Evolutionary conservation across 2,888 invertebrate genomes (phyloP), one percentile per base, ranked within the genome.

Genomic region (Drosophila eohydei): DNA sequence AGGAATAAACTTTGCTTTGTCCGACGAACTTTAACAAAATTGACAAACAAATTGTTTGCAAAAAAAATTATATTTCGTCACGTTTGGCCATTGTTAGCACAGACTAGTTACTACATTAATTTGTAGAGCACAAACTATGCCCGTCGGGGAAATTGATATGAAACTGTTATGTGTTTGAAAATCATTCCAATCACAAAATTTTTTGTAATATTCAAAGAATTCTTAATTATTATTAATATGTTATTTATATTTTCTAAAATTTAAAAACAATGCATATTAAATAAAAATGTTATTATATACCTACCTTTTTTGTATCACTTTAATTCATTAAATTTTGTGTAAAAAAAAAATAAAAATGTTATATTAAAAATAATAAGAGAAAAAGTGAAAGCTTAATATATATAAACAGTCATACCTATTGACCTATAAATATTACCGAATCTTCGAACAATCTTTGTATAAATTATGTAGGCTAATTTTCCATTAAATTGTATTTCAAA

Each of bases 51-150:
- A 38, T 54, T 54, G 54, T 30, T 54, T 14, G 8, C n/a, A 40
- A n/a, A 52, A 26, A 52, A 48, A 63, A 78, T 68, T 64, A 67
- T 74, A 69, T 66, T 81, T 50, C 12, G 65, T 44, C 83, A 82
- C 72, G 82, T 62, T 65, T 66, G 36, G 38, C 14, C 1, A 9
- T 11, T 7, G 30, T 50, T 32, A 48, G 62, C 62, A 50, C 12
- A 3, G 26, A 6, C 26, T 12, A 6, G 3, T 12, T 44, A 26
- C 1, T 26, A 26, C 3, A 44, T 6, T 5, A 6, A 4, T 21
- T 2, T 43, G 11, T 43, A 9, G 11, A 16, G 38, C 38, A 7
- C 7, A 6, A 14, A 38, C 5, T 14, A 5, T 12, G 12, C 14
- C 21, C 21, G 21, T 21, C 1, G 1, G 21, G 21, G 21, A 21